Evolutionary conservation across 92 coral and sea anemone genomes (phyloP).

Genomic region (Palythoa caribaeorum): DNA sequence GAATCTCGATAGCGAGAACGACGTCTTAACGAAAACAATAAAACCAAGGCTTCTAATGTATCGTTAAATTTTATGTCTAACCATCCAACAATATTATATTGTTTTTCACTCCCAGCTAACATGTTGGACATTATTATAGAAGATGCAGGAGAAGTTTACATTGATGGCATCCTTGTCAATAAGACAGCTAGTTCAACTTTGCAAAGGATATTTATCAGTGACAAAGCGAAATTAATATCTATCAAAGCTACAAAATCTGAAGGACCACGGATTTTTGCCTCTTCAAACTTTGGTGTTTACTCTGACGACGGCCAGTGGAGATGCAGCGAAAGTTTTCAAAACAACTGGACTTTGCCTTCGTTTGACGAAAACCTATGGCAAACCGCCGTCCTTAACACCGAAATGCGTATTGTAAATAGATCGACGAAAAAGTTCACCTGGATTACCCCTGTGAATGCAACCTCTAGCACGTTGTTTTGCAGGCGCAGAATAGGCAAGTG

Average conservation of each 20-base stretch:
- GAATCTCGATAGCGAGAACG: too few species aligned
- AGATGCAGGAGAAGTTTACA: neutral
- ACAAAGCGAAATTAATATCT: slow-evolving; percentile 6
- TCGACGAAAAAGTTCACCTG: neutral
- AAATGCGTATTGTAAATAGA: neutral
- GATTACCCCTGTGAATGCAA: neutral
- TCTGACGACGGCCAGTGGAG: slow-evolving; percentile 25
- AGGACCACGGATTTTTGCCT: neutral
- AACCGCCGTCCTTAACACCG: neutral
- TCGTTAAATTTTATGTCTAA: too few species aligned
- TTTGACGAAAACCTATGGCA: slow-evolving; percentile 29
- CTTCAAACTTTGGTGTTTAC: slow-evolving; percentile 9
- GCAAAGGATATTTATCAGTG: neutral
- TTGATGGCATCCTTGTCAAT: neutral
- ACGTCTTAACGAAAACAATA: too few species aligned
- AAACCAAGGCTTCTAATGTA: too few species aligned
- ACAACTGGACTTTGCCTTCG: neutral
- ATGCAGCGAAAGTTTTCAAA: neutral
- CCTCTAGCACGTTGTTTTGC: slow-evolving; percentile 18
- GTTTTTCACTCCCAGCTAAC: neutral
- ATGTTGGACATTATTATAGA: neutral
- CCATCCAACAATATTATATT: too few species aligned
- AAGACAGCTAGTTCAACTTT: neutral
- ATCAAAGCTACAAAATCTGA: slow-evolving; percentile 7
- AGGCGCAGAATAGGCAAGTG: slow-evolving; percentile 34